Evolutionary conservation across 37 sponge, comb jelly and placozoan species (phyloP).

Genomic region (Beroe forskalii): DNA sequence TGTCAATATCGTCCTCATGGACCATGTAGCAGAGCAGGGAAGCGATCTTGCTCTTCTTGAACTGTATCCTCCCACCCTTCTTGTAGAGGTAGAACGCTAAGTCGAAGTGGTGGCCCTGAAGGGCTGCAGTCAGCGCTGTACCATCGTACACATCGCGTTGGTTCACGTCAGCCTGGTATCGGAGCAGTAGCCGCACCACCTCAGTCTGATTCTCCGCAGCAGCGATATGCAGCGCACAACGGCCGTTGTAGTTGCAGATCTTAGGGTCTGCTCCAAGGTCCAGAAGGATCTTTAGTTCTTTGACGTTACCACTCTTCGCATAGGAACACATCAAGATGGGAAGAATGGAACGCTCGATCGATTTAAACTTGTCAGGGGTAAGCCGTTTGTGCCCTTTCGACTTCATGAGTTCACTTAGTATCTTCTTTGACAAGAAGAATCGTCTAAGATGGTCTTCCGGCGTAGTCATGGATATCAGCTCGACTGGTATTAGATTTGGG

Average conservation of each 20-base stretch:
- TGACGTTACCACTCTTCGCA: neutral
- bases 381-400: neutral
- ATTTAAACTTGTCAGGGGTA: neutral
- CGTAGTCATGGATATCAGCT: constrained; percentile 13
- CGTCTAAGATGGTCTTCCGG: constrained; percentile 43
- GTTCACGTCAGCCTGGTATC: constrained; percentile 47
- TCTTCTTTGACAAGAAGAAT: neutral
- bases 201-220: constrained; percentile 19
- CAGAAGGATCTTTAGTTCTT: neutral
- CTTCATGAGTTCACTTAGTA: neutral
- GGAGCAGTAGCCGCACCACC: constrained; percentile 12
- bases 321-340: constrained; percentile 41
- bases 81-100: constrained; percentile 6
- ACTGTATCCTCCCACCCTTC: constrained; percentile 26
- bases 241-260: constrained; percentile 40
- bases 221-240: constrained; percentile 47
- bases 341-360: constrained; percentile 17
- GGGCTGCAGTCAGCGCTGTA: constrained; percentile 32
- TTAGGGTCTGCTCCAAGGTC: constrained; percentile 31
- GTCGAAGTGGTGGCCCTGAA: neutral
- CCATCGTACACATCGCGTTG: neutral
- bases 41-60: constrained; percentile 37
- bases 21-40: constrained; percentile 60
- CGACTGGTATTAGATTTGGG: constrained; percentile 25
- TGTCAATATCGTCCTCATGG: neutral